Percentiles rank a stretch among this genome's conserved stretches.
Evolutionary conservation across 2,888 invertebrate species (phyloP).

Genomic region (Zootermopsis nevadensis): DNA sequence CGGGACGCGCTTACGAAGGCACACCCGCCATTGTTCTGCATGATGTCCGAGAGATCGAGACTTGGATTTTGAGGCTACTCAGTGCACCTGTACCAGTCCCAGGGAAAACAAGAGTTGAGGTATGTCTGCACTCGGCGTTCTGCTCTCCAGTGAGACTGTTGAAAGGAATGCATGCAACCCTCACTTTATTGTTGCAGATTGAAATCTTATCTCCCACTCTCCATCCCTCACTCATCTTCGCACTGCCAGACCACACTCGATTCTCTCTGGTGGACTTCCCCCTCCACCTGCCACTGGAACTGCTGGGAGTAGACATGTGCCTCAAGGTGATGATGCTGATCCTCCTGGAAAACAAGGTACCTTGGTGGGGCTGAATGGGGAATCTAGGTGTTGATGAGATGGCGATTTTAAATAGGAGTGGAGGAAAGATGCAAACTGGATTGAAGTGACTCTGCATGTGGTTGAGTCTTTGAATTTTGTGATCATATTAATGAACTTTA

Average conservation of each 20-base stretch:
- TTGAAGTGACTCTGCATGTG: too few relatives aligned
- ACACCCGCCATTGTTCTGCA: conserved; percentile 91
- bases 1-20: conserved; percentile 82
- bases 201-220: conserved; percentile 89
- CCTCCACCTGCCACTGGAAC: conserved; percentile 95
- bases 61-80: conserved; percentile 95
- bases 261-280: conserved; percentile 98
- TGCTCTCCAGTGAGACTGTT: neutral
- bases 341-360: conserved; percentile 94
- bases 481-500: too few relatives aligned
- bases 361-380: too few relatives aligned
- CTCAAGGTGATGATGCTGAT: conserved; percentile 96
- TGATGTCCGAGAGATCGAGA: conserved; percentile 98
- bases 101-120: conserved; percentile 87
- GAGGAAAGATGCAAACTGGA: too few relatives aligned
- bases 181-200: conserved; percentile 63
- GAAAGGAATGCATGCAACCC: neutral
- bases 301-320: conserved; percentile 97
- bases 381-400: conserved; percentile 6
- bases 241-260: conserved; percentile 96
- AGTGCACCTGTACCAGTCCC: conserved; percentile 99
- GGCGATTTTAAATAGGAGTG: too few relatives aligned
- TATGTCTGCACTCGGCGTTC: conserved; percentile 54
- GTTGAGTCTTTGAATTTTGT: too few relatives aligned
- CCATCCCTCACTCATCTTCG: conserved; percentile 87